These are phyloP conservation scores for Eulemur coronatus DNA, from an alignment of 2,797 vertebrate genomes.

Conservation along the genomic window DNA sequence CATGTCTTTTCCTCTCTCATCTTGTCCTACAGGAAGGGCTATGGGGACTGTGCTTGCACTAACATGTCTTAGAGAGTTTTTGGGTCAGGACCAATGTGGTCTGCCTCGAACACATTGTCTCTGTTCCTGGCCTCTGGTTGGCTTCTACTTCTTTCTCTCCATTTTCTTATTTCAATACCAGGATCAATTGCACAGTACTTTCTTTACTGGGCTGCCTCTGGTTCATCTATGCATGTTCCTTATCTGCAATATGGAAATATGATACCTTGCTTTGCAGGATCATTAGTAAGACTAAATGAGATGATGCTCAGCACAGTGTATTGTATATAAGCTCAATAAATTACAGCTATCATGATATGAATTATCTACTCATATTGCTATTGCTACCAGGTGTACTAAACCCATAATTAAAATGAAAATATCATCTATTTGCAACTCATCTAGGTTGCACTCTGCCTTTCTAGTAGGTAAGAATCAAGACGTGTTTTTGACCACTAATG, in stretches of 20 bases:
- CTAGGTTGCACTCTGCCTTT: neutral
- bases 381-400: neutral
- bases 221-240: neutral
- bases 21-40: neutral
- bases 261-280: neutral
- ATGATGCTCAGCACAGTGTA: neutral
- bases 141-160: neutral
- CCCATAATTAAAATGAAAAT: neutral
- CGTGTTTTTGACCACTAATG: neutral
- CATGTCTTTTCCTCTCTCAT: neutral
- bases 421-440: neutral
- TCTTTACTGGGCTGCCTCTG: neutral
- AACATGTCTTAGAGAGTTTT: neutral
- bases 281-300: neutral
- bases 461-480: neutral
- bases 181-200: neutral
- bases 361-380: neutral
- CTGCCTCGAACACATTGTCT: neutral
- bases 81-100: neutral
- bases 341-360: neutral
- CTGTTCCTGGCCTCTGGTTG: neutral
- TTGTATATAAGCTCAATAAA: neutral
- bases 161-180: neutral
- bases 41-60: neutral
- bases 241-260: neutral